Evolutionary conservation across 2,113 vertebrate genomes (phyloP).

Genomic region (Nannobrachium achirus): DNA sequence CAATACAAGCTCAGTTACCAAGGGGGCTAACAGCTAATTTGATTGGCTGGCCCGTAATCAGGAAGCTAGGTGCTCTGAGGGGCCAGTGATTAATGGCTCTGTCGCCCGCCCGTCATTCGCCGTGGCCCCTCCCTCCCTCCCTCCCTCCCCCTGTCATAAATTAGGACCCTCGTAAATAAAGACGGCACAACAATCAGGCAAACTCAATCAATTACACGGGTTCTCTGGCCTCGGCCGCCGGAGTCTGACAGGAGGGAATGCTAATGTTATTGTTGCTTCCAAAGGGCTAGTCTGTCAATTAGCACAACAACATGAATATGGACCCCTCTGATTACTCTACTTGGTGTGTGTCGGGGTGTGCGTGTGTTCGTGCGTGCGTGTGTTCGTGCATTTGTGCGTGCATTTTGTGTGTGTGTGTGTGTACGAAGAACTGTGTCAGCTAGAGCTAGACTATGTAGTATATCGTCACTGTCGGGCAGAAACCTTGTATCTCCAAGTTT

Average conservation of each 20-base stretch:
- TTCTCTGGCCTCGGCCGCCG: conserved; percentile 82
- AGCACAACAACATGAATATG: conserved; percentile 75
- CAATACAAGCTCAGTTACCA: conserved; percentile 90
- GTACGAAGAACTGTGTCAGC: neutral
- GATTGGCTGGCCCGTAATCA: conserved; percentile 96
- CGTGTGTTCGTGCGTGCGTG: conserved; percentile 13
- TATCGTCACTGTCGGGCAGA: no score
- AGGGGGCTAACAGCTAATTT: conserved; percentile 94
- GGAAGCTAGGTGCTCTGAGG: conserved; percentile 83
- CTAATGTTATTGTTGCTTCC: conserved; percentile 86
- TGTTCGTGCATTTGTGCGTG: neutral
- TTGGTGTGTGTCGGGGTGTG: conserved; percentile 6
- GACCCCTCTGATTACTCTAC: conserved; percentile 63
- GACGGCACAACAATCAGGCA: conserved; percentile 93
- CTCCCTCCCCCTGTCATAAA: conserved; percentile 89
- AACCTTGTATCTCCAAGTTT: no score
- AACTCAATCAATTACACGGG: conserved; percentile 92
- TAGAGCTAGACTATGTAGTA: no score
- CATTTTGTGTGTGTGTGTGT: neutral
- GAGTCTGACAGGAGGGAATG: conserved; percentile 78
- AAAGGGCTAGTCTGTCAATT: conserved; percentile 84
- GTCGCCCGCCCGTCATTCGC: conserved; percentile 84
- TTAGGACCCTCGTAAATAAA: conserved; percentile 98
- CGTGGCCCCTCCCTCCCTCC: conserved; percentile 86
- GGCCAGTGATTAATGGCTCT: conserved; percentile 91